Conservation (phyloP, 1,140 invertebrate genomes). For the Caligus rogercresseyi region DNA sequence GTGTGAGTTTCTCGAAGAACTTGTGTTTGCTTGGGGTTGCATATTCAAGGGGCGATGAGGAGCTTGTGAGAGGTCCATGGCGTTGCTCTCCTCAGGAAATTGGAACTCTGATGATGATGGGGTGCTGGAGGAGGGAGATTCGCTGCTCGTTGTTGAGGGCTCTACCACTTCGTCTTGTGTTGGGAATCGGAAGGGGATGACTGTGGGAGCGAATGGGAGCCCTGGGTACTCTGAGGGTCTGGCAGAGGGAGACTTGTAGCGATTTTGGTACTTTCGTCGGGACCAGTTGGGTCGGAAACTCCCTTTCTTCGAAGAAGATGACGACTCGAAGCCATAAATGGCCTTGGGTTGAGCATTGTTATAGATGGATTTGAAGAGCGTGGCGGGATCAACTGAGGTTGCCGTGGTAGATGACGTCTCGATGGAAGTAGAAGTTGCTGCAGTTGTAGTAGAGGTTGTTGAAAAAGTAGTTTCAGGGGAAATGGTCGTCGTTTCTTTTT, state of each 20-base stretch:
- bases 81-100: not conserved
- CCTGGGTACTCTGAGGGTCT: not conserved
- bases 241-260: not conserved
- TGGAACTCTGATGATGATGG: not conserved
- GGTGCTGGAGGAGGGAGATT: not conserved
- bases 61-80: not conserved
- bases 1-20: not conserved
- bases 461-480: not conserved
- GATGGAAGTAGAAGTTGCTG: not conserved
- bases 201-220: not conserved
- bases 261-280: not conserved
- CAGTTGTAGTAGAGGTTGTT: not conserved
- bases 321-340: not conserved
- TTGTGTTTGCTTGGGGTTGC: not conserved
- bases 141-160: not conserved
- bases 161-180: not conserved
- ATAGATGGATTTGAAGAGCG: not conserved
- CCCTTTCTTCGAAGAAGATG: not conserved
- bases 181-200: not conserved
- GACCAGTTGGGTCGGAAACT: not conserved
- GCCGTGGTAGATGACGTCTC: not conserved
- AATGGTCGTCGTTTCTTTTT: not conserved
- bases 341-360: not conserved
- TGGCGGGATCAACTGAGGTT: not conserved
- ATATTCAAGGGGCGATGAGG: too few species aligned